These are phyloP conservation scores for Apantesis nais DNA, from an alignment of 2,888 invertebrate genomes.

Conservation along the genomic window DNA sequence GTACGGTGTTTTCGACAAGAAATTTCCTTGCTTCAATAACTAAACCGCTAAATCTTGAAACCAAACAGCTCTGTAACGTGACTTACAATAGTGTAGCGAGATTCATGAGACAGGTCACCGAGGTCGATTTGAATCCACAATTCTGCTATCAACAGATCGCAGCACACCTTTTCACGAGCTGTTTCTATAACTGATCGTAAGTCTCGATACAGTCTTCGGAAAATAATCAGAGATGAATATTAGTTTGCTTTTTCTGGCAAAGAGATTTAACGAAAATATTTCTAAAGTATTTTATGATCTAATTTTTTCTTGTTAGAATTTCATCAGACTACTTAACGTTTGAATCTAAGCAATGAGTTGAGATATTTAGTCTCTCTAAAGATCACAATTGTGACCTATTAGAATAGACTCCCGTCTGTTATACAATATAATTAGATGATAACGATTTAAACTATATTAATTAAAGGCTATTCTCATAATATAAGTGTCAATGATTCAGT, in stretches of 20 bases:
- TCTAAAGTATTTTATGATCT: no score
- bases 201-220: not conserved
- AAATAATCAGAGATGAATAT: conserved; percentile 1
- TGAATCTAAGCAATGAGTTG: not conserved
- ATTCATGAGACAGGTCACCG: conserved; percentile 13
- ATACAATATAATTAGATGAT: conserved; percentile 40
- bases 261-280: not conserved
- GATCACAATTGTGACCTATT: not conserved
- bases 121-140: conserved; percentile 8
- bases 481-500: conserved; percentile 10
- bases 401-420: conserved; percentile 12
- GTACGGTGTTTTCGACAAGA: not conserved
- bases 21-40: not conserved
- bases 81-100: conserved; percentile 5
- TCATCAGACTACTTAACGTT: not conserved
- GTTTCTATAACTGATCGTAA: conserved; percentile 9
- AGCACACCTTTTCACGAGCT: not conserved
- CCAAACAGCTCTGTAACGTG: conserved; percentile 2
- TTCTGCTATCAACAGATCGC: conserved; percentile 9
- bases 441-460: conserved; percentile 33
- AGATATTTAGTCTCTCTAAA: no score
- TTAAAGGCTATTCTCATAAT: conserved; percentile 29
- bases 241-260: not conserved
- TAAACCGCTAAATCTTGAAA: not conserved
- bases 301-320: not conserved